Conservation (phyloP, 1,140 invertebrate species). For the Magallana angulata region DNA sequence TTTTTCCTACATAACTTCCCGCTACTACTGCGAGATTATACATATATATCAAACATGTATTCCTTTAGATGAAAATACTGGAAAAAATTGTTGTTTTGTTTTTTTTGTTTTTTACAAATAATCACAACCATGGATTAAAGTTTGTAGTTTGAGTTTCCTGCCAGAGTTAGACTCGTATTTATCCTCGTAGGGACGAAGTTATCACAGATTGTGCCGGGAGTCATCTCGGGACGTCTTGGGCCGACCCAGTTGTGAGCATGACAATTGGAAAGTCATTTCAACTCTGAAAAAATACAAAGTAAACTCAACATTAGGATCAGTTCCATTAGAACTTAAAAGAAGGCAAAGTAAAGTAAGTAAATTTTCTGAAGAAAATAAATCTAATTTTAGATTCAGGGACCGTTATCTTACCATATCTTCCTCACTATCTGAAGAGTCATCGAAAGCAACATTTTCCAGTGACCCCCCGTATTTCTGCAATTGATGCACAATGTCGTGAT, state of each 20-base stretch:
- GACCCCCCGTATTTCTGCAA: conserved; percentile 58
- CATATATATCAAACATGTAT: too few relatives aligned
- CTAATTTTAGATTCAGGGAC: background rate
- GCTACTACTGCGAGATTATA: background rate
- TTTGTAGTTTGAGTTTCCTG: too few relatives aligned
- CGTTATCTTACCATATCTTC: conserved; percentile 64
- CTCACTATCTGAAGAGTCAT: conserved; percentile 62
- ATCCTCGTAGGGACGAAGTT: background rate
- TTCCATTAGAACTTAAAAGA: background rate
- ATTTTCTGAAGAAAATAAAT: too few relatives aligned
- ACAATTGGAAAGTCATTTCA: background rate
- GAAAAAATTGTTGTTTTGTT: too few relatives aligned
- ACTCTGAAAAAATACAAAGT: background rate
- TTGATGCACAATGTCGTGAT: conserved; percentile 51
- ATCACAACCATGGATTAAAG: too few relatives aligned
- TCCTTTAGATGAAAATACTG: too few relatives aligned
- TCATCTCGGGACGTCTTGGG: background rate
- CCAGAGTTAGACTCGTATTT: too few relatives aligned
- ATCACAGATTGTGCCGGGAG: background rate
- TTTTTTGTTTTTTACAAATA: too few relatives aligned
- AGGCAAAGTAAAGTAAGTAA: background rate
- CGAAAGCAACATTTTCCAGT: conserved; percentile 47
- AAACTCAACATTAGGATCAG: too few relatives aligned
- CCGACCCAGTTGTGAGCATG: background rate
- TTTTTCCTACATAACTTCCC: background rate